Base-by-base conservation (phyloP, 2,113 vertebrate species). In the Chrysemys picta region DNA sequence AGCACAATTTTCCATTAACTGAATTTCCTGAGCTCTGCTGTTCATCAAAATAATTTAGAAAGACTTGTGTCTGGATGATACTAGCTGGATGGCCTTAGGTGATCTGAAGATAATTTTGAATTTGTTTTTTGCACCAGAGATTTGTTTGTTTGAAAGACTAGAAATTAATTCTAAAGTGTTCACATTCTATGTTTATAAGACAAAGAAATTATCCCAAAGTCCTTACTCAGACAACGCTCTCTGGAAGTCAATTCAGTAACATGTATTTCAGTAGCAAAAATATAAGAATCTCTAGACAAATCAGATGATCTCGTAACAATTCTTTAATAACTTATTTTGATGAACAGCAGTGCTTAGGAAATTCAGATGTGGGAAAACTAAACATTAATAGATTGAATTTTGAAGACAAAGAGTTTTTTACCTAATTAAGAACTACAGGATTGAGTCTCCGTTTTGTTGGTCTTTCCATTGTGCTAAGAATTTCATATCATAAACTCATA, bases 31-130 rank as follows among this genome's bases (percentile, higher is more conserved):
- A 88, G 21, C 42, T 69, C 88, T 95, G 65, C 90, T 85, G 25
- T 92, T 95, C 89, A 45, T 94, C 85, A 92, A 94, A 91, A 88
- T 91, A 82, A 89, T 96, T 95, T 89, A 87, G 69, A 87, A 82
- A 88, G 24, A 54, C 45, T 83, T 86, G 8, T 88, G 16, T 86
- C 29, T 86, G 78, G 29, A 82, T 88, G 19, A 82, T 62, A 54
- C 31, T 84, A 82, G 89, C 84, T 95, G 5, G 89, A 95, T 96
- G 89, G 19, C 53, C 94, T 10, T 80, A 72, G 81, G 57, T 89
- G 93, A 94, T 92, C 3, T 5, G 19, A 88, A 47, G 89, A 83
- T 21, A 29, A 50, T 82, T 96, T 96, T 86, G 45, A 84, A 92
- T 84, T 91, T 27, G 19, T 69, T 5, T 94, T 95, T 94, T 94